Evolutionary conservation across 2,888 invertebrate species (phyloP).

Genomic region (Microdon myrmicae): DNA sequence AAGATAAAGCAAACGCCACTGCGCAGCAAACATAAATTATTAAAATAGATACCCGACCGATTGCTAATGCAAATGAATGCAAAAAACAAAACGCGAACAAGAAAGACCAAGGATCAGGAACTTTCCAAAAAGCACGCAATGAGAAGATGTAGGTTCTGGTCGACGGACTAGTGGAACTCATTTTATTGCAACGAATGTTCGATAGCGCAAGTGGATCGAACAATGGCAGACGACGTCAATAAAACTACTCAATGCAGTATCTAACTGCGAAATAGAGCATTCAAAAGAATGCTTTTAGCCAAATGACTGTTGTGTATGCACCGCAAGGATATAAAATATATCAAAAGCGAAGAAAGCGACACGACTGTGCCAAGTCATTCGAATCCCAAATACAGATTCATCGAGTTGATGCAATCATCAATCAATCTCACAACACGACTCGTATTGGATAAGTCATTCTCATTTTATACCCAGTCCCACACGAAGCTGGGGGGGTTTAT

Average conservation of each 20-base stretch:
- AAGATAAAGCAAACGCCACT: no score
- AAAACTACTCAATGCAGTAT: conserved; percentile 24
- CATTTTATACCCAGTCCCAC: conserved; percentile 6
- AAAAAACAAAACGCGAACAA: no score
- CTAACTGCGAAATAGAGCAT: conserved; percentile 34
- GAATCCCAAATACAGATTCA: background rate
- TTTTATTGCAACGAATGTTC: no score
- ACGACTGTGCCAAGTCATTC: conserved; percentile 1
- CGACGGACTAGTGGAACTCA: no score
- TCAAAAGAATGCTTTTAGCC: conserved; percentile 45
- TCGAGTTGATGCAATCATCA: conserved; percentile 18
- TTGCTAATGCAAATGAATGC: no score
- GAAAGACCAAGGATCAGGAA: no score
- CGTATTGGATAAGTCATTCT: conserved; percentile 25
- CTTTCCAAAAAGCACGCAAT: no score
- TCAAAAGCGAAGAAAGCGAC: conserved; percentile 6
- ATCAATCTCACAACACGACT: conserved; percentile 32
- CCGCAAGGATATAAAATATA: conserved; percentile 24
- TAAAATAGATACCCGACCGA: no score
- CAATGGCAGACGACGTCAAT: conserved; percentile 33
- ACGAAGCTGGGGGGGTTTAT: conserved; percentile 14
- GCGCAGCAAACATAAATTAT: no score
- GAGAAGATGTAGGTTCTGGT: no score
- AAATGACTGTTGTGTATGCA: conserved; percentile 32
- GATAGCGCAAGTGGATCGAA: no score